Conservation (phyloP, 2,113 vertebrate species). For the Orycteropus afer region DNA sequence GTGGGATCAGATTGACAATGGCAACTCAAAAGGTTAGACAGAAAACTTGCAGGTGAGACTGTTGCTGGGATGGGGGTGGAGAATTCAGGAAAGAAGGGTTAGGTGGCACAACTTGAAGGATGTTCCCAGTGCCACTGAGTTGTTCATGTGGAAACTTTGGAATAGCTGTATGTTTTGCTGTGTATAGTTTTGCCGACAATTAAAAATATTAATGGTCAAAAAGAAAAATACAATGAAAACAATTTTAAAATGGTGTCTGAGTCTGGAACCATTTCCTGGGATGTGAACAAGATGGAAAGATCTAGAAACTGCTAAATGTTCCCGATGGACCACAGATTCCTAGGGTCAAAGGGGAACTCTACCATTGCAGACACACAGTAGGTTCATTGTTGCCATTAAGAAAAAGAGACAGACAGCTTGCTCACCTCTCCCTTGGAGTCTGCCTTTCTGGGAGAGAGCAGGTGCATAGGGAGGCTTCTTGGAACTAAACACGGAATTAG, state of each 20-base stretch:
- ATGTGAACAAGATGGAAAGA: rapidly evolving
- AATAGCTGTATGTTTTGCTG: not conserved
- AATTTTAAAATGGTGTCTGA: no score
- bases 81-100: not conserved
- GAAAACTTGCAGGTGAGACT: not conserved
- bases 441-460: slow-evolving; percentile 7
- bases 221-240: no score
- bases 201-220: not conserved
- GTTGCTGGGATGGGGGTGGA: not conserved
- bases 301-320: rapidly evolving
- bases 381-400: not conserved
- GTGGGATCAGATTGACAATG: not conserved
- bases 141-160: not conserved
- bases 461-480: not conserved
- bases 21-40: not conserved
- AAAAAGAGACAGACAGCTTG: rapidly evolving
- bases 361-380: not conserved
- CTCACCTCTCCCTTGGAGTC: not conserved
- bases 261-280: rapidly evolving
- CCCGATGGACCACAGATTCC: not conserved
- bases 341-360: rapidly evolving
- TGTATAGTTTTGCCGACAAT: not conserved
- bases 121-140: not conserved
- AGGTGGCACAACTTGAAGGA: not conserved
- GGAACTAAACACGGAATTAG: slow-evolving; percentile 60